Percentiles rank a stretch among this genome's conserved stretches.
Conservation (phyloP, 2,797 vertebrate species). For the Crossoptilon crossoptilon region DNA sequence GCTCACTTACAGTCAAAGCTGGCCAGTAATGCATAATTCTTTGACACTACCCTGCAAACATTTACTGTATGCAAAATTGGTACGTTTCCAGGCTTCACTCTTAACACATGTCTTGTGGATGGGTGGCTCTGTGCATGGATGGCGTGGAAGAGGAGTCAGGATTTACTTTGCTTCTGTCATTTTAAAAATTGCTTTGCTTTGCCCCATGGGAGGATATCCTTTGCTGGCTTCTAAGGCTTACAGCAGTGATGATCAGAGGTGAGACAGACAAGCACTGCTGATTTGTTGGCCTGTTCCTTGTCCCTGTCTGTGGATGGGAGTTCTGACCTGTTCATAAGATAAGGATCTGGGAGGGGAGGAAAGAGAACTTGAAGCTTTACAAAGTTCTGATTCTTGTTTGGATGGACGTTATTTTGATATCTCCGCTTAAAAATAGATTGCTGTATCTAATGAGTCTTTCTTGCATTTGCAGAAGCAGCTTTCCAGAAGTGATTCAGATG, state of each 20-base stretch:
- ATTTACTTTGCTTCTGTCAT: not conserved
- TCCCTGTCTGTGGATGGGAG: not conserved
- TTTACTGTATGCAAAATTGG: too few relatives aligned
- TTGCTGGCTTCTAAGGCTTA: not conserved
- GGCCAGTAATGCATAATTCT: too few relatives aligned
- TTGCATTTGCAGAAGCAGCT: slow-evolving; percentile 73
- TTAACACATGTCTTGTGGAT: accelerated
- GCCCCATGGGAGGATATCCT: accelerated
- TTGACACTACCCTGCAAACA: too few relatives aligned
- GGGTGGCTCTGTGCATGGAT: not conserved
- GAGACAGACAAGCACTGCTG: not conserved
- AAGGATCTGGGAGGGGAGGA: not conserved
- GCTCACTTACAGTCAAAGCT: too few relatives aligned
- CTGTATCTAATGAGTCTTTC: not conserved
- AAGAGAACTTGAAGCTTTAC: not conserved
- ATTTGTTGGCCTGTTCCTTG: not conserved
- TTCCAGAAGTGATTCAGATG: slow-evolving; percentile 59
- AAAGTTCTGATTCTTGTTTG: not conserved
- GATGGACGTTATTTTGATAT: not conserved
- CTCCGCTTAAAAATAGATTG: not conserved
- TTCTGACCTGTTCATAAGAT: not conserved
- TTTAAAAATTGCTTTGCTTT: not conserved
- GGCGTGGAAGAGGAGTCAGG: not conserved
- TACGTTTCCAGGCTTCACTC: not conserved
- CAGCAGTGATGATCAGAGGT: not conserved